These are phyloP conservation scores for Trinorchestia longiramus DNA, from an alignment of 1,140 invertebrate genomes.

Conservation along the genomic window DNA sequence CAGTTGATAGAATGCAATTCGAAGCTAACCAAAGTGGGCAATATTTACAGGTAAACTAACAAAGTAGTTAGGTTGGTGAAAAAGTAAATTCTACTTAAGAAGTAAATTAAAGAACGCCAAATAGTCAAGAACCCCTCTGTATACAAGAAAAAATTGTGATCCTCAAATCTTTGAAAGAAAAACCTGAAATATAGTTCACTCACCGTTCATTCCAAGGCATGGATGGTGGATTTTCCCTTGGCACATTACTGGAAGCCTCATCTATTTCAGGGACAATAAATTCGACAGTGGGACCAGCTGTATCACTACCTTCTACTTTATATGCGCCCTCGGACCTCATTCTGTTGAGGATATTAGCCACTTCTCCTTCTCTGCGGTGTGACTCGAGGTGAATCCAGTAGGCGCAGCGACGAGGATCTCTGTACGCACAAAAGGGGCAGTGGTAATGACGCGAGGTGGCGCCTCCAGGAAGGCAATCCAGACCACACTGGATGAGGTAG, in stretches of 20 bases:
- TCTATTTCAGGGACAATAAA: slow-evolving; percentile 9
- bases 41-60: too few species aligned
- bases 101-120: too few species aligned
- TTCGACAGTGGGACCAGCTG: not conserved
- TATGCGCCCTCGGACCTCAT: not conserved
- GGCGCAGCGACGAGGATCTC: slow-evolving; percentile 28
- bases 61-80: too few species aligned
- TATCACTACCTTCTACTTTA: not conserved
- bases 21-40: not conserved
- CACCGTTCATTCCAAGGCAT: slow-evolving; percentile 11
- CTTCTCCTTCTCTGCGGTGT: slow-evolving; percentile 4
- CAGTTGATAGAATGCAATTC: not conserved
- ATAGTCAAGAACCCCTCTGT: too few species aligned
- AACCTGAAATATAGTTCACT: not conserved
- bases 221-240: not conserved
- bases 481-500: slow-evolving; percentile 45
- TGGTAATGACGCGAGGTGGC: slow-evolving; percentile 21
- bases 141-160: too few species aligned
- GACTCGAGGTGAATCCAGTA: slow-evolving; percentile 46
- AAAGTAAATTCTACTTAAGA: too few species aligned
- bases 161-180: not conserved
- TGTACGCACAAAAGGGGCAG: slow-evolving; percentile 12
- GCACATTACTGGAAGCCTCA: not conserved
- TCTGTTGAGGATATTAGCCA: not conserved
- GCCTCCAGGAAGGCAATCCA: slow-evolving; percentile 11